Evolutionary conservation across 2,888 invertebrate species (phyloP).

Genomic region (Sarcophaga caerulescens): DNA sequence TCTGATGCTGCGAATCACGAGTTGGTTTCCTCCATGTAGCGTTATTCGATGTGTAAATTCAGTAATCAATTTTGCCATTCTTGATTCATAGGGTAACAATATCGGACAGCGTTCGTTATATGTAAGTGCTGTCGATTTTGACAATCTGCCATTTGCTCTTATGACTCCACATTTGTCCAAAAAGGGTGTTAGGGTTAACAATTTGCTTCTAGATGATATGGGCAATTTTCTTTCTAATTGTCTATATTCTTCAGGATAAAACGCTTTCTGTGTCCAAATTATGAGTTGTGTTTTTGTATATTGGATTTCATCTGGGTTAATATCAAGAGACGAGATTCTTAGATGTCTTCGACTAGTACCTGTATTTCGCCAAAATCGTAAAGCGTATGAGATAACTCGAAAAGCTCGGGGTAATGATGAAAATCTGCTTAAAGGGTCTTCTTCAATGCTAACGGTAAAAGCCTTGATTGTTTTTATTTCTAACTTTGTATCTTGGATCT

Average conservation of each 20-base stretch:
- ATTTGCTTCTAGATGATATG: not conserved
- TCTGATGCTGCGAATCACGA: not conserved
- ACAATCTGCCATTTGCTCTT: not conserved
- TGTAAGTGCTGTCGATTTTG: not conserved
- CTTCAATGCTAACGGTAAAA: not conserved
- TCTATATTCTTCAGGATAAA: no score
- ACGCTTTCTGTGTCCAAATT: no score
- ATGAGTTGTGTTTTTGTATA: no score
- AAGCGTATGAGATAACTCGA: no score
- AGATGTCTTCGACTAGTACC: not conserved
- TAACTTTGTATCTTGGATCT: not conserved
- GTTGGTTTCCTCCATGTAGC: conserved; percentile 25
- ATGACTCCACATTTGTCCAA: no score
- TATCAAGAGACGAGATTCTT: not conserved
- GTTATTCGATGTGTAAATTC: conserved; percentile 26
- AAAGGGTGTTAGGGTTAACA: conserved; percentile 2
- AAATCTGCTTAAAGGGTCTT: conserved; percentile 2
- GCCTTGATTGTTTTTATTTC: not conserved
- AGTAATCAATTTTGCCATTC: not conserved
- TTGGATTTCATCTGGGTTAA: not conserved
- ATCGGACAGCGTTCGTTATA: not conserved
- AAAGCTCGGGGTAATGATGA: not conserved
- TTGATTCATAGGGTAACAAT: not conserved
- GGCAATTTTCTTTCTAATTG: not conserved
- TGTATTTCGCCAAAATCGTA: no score